Percentiles rank a stretch among this genome's conserved stretches.
These are phyloP conservation scores for Oligia strigilis DNA, from an alignment of 2,888 invertebrate genomes.

Conservation along the genomic window DNA sequence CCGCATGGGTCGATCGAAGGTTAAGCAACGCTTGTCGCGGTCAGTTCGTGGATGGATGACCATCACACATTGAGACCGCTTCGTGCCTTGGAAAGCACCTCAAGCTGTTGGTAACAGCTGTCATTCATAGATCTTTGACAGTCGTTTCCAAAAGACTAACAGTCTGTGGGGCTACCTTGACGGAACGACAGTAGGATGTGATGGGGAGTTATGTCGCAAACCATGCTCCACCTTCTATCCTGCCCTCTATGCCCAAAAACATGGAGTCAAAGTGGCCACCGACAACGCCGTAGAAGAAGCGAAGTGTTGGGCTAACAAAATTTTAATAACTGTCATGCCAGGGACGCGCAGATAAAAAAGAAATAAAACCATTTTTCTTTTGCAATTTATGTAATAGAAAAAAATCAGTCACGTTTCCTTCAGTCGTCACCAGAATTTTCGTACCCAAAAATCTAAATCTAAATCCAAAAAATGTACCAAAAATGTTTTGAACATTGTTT, in stretches of 20 bases:
- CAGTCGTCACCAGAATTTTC: background rate
- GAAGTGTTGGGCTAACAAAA: too few species aligned
- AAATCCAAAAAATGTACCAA: conserved; percentile 30
- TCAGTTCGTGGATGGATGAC: background rate
- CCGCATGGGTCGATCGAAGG: too few species aligned
- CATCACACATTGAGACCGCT: background rate
- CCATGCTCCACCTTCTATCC: too few species aligned
- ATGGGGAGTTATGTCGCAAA: too few species aligned
- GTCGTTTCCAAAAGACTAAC: too few species aligned
- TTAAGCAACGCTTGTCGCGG: background rate
- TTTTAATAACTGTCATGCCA: too few species aligned
- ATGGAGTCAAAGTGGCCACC: too few species aligned
- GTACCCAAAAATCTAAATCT: background rate
- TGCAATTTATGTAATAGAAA: background rate
- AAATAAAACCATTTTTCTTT: background rate
- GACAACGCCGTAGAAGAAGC: too few species aligned
- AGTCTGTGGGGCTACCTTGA: too few species aligned
- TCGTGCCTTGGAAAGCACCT: background rate
- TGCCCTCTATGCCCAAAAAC: too few species aligned
- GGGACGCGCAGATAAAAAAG: too few species aligned
- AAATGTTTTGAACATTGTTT: conserved; percentile 45
- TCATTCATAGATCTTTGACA: background rate
- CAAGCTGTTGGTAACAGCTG: background rate
- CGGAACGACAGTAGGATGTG: too few species aligned
- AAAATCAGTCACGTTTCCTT: background rate